phyloP scores from a whole-genome alignment of 2,113 vertebrate genomes.

The Cyanistes caeruleus region DNA sequence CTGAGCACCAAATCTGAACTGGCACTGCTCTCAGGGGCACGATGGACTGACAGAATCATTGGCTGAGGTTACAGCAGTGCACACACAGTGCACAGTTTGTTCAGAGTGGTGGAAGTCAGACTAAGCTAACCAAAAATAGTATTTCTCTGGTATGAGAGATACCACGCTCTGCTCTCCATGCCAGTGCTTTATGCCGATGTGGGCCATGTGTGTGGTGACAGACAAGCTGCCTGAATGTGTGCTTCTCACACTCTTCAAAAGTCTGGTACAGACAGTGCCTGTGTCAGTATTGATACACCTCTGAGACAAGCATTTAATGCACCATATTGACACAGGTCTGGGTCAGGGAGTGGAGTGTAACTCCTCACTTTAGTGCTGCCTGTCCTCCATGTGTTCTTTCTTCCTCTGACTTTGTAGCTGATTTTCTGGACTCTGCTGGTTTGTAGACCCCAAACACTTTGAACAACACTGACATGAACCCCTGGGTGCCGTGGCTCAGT shows the following conservation, averaged over 20 bases:
- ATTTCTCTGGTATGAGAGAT: background rate
- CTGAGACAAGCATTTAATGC: background rate
- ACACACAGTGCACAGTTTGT: background rate
- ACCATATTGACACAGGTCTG: background rate
- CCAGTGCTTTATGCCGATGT: background rate
- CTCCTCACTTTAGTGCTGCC: background rate
- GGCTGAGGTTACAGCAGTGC: background rate
- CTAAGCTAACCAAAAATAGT: background rate
- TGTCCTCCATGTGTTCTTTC: background rate
- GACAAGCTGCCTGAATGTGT: background rate
- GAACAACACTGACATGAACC: background rate
- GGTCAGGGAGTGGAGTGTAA: background rate
- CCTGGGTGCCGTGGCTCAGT: background rate
- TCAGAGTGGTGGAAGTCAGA: background rate
- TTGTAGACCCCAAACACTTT: background rate
- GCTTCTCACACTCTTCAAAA: background rate
- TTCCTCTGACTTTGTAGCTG: background rate
- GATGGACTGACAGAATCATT: background rate
- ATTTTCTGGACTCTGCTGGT: background rate
- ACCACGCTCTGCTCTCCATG: background rate
- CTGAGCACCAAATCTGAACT: background rate
- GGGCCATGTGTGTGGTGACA: conserved; percentile 2
- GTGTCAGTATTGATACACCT: background rate
- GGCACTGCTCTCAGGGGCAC: background rate
- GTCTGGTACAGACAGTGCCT: conserved; percentile 8